phyloP scores from a whole-genome alignment of 2,888 invertebrate genomes.

The Leucophora obtusa region DNA sequence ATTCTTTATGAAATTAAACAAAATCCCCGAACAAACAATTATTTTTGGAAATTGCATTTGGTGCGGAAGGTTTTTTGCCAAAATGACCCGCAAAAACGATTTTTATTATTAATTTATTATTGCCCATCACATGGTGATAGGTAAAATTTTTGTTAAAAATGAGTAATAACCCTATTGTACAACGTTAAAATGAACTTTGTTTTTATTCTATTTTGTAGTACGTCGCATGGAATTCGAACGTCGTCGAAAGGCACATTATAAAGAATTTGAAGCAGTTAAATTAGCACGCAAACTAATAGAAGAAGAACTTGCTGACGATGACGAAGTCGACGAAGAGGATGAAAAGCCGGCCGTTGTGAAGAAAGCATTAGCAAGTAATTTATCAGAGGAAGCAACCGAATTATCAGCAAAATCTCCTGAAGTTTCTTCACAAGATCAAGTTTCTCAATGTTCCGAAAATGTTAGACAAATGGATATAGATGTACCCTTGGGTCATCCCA shows the following conservation, averaged over 20 bases:
- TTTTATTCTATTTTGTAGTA: constrained; percentile 77
- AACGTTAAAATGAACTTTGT: too few species aligned
- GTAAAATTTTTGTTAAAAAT: too few species aligned
- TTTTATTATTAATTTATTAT: too few species aligned
- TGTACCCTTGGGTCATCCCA: constrained; percentile 26
- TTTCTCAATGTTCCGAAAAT: constrained; percentile 49
- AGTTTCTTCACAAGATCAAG: constrained; percentile 35
- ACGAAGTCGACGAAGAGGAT: constrained; percentile 79
- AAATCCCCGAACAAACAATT: too few species aligned
- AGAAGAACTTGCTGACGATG: constrained; percentile 92
- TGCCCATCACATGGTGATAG: too few species aligned
- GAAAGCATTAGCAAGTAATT: constrained; percentile 30
- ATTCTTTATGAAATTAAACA: too few species aligned
- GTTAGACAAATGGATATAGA: constrained; percentile 58
- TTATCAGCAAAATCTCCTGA: background rate
- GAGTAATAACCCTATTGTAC: too few species aligned
- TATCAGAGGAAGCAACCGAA: constrained; percentile 2
- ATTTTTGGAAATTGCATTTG: too few species aligned
- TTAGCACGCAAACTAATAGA: constrained; percentile 93
- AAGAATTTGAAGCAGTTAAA: constrained; percentile 97
- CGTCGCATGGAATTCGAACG: constrained; percentile 91
- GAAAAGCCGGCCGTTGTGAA: constrained; percentile 38
- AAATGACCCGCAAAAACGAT: too few species aligned
- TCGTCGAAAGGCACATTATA: constrained; percentile 97
- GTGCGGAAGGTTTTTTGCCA: too few species aligned